Evolutionary conservation across 2,888 invertebrate species (phyloP).

Genomic region (Orchestes rusci): DNA sequence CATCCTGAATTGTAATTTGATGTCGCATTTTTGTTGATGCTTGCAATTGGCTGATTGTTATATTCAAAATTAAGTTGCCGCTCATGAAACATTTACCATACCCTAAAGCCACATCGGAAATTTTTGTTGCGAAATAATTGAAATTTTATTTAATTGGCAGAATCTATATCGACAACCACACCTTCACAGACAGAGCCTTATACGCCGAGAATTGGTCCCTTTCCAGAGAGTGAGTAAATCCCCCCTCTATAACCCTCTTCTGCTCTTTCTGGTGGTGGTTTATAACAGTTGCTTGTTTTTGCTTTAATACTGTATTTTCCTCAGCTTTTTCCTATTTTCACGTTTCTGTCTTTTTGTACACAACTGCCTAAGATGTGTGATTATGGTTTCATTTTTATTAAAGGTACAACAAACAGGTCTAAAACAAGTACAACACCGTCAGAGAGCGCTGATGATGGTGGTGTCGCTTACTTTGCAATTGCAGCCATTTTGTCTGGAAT

Average conservation of each 20-base stretch:
- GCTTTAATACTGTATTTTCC: slow-evolving; percentile 2
- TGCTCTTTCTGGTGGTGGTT: slow-evolving; percentile 21
- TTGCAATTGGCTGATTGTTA: too few species aligned
- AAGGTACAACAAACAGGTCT: slow-evolving; percentile 19
- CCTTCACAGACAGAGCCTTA: slow-evolving; percentile 28
- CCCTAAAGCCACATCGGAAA: too few species aligned
- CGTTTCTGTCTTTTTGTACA: neutral
- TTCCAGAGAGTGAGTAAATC: slow-evolving; percentile 23
- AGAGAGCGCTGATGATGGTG: slow-evolving; percentile 18
- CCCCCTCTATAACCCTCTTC: slow-evolving; percentile 9
- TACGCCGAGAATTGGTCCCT: slow-evolving; percentile 19
- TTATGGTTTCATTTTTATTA: slow-evolving; percentile 3
- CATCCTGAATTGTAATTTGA: too few species aligned
- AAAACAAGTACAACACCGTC: slow-evolving; percentile 10
- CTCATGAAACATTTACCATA: too few species aligned
- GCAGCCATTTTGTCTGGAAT: slow-evolving; percentile 11
- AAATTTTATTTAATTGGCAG: slow-evolving; percentile 39
- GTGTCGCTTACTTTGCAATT: slow-evolving; percentile 15
- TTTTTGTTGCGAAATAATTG: too few species aligned
- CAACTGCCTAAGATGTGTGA: too few species aligned
- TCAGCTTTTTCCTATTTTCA: slow-evolving; percentile 5
- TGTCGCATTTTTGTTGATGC: too few species aligned
- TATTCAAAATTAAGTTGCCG: too few species aligned
- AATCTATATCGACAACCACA: slow-evolving; percentile 39
- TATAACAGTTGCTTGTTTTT: slow-evolving; percentile 5